Evolutionary conservation across 1,140 invertebrate species (phyloP).

Genomic region (Ceratoteleas bidentatus): DNA sequence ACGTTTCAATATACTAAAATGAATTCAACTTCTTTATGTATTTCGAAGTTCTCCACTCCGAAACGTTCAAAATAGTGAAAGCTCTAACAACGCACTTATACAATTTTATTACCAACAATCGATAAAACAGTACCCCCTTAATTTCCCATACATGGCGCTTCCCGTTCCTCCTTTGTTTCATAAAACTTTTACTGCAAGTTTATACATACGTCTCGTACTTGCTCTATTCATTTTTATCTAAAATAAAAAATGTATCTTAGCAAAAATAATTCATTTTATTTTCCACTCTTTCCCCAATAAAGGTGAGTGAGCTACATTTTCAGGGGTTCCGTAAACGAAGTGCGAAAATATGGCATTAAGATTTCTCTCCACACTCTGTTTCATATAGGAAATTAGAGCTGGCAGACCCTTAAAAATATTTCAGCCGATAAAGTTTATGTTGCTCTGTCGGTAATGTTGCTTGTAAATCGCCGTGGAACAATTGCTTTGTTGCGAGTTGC

Average conservation of each 20-base stretch:
- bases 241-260: too few species aligned
- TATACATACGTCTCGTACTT: too few species aligned
- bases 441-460: slow-evolving; percentile 16
- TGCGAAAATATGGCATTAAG: slow-evolving; percentile 5
- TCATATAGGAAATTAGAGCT: slow-evolving; percentile 28
- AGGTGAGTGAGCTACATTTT: background rate
- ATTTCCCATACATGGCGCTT: background rate
- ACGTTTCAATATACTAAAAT: too few species aligned
- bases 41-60: background rate
- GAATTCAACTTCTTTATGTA: background rate
- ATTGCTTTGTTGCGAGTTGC: slow-evolving; percentile 22
- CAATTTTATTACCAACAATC: background rate
- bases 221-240: slow-evolving; percentile 4
- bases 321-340: background rate
- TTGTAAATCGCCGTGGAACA: slow-evolving; percentile 36
- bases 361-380: slow-evolving; percentile 2
- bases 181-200: background rate
- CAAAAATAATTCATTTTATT: too few species aligned
- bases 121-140: background rate
- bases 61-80: background rate
- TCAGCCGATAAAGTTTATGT: slow-evolving; percentile 36
- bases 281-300: too few species aligned
- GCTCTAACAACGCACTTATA: background rate
- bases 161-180: background rate
- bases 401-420: slow-evolving; percentile 26